phyloP scores from a whole-genome alignment of 2,888 invertebrate species.

The Drosophila tripunctata region DNA sequence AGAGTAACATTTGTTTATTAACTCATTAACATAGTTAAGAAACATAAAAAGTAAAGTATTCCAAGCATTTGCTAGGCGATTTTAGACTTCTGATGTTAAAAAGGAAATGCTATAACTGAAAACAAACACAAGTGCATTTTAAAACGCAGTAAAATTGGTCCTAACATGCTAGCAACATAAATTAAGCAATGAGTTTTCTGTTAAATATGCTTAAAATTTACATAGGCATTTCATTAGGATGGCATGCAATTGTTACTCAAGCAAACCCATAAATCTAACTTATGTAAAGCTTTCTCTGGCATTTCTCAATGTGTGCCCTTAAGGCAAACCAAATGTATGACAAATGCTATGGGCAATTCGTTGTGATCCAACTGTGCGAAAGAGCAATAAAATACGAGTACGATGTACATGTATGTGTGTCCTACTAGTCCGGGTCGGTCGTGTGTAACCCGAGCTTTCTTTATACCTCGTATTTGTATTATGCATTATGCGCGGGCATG shows the following conservation, averaged over 20 bases:
- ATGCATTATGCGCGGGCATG: conserved; percentile 75
- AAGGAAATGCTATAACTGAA: background rate
- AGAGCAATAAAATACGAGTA: conserved; percentile 51
- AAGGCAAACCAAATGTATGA: background rate
- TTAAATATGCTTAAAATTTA: background rate
- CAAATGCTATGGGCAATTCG: background rate
- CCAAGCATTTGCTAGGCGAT: too few species aligned
- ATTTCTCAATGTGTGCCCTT: background rate
- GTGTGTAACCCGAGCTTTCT: conserved; percentile 78
- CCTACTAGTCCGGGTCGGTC: conserved; percentile 51
- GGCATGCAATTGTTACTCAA: background rate
- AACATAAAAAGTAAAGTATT: too few species aligned
- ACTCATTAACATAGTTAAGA: too few species aligned
- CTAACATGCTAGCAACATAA: too few species aligned
- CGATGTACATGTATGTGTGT: too few species aligned
- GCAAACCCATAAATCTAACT: background rate
- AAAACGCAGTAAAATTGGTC: background rate
- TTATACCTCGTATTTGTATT: conserved; percentile 54
- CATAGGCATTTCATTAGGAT: background rate
- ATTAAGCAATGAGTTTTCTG: background rate
- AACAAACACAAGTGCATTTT: too few species aligned
- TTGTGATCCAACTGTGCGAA: background rate
- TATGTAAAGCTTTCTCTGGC: background rate
- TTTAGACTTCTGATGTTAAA: too few species aligned
- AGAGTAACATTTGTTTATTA: too few species aligned